These are phyloP conservation scores for Trachelus stipa DNA, from an alignment of 2,888 invertebrate genomes.

Conservation along the genomic window DNA sequence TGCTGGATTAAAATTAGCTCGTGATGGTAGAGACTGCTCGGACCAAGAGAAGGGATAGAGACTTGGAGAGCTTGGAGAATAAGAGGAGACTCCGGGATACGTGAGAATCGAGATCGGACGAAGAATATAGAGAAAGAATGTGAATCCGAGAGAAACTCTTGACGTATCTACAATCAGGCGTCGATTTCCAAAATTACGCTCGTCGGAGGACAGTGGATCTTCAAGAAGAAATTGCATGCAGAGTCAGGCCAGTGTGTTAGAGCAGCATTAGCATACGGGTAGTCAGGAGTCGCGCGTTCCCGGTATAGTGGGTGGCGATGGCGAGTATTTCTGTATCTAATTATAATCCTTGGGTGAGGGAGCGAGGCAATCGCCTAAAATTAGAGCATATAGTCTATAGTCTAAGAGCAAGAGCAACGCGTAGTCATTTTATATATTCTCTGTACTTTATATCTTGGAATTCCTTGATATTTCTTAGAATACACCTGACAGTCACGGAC, in stretches of 20 bases:
- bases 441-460: neutral
- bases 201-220: neutral
- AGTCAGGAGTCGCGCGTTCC: neutral
- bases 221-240: neutral
- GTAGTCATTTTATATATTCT: constrained; percentile 20
- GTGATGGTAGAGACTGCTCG: constrained; percentile 4
- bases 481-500: neutral
- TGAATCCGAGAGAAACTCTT: neutral
- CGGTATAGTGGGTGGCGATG: constrained; percentile 52
- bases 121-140: neutral
- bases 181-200: neutral
- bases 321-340: constrained; percentile 65
- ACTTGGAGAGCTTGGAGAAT: neutral
- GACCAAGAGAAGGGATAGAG: neutral
- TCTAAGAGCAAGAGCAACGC: neutral
- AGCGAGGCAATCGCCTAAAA: constrained; percentile 65
- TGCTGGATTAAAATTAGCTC: constrained; percentile 40
- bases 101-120: neutral
- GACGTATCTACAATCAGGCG: neutral
- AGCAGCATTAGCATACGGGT: neutral
- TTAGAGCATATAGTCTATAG: constrained; percentile 62
- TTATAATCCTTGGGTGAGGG: constrained; percentile 65
- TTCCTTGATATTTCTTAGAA: neutral
- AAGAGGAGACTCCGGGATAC: neutral
- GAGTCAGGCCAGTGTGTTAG: neutral